These are phyloP conservation scores for Drosophila miranda DNA, from an alignment of 1,140 invertebrate genomes.

Conservation along the genomic window DNA sequence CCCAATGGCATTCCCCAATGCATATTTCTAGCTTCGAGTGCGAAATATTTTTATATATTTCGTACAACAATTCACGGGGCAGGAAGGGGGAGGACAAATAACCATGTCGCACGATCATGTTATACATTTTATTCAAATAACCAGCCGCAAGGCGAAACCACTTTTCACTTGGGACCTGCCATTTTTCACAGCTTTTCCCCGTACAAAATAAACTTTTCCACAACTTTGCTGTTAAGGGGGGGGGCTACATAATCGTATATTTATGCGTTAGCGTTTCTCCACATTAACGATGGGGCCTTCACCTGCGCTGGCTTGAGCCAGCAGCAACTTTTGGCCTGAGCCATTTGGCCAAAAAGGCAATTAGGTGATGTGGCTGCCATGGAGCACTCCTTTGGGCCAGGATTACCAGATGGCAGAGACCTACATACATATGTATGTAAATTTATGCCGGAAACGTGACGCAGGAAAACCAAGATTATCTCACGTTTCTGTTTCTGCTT, in stretches of 20 bases:
- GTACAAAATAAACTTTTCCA: slow-evolving; percentile 24
- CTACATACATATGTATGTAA: slow-evolving; percentile 42
- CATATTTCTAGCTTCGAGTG: slow-evolving; percentile 21
- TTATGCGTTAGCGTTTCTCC: not conserved
- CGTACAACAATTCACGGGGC: not conserved
- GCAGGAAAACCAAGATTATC: slow-evolving; percentile 38
- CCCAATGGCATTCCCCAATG: slow-evolving; percentile 17
- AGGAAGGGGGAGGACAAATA: slow-evolving; percentile 7
- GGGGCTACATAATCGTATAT: not conserved
- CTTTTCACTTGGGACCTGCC: slow-evolving; percentile 19
- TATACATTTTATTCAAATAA: slow-evolving; percentile 44
- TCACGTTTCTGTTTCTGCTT: slow-evolving; percentile 40
- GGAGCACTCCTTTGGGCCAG: slow-evolving; percentile 13
- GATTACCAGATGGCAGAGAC: slow-evolving; percentile 31
- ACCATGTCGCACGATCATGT: slow-evolving; percentile 21
- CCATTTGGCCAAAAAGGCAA: slow-evolving; percentile 43
- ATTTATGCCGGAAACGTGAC: slow-evolving; percentile 48
- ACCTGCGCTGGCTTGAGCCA: slow-evolving; percentile 5
- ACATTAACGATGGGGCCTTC: slow-evolving; percentile 50
- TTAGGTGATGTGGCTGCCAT: slow-evolving; percentile 38
- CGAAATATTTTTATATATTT: not conserved
- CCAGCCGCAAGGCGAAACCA: slow-evolving; percentile 4
- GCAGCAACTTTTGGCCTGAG: slow-evolving; percentile 36
- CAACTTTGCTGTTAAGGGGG: slow-evolving; percentile 32
- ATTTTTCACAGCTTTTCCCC: slow-evolving; percentile 35